A percentile compares a stretch with the other conserved stretches of the same genome.
phyloP scores from a whole-genome alignment of 92 coral and sea anemone genomes.

The Muricea muricata region DNA sequence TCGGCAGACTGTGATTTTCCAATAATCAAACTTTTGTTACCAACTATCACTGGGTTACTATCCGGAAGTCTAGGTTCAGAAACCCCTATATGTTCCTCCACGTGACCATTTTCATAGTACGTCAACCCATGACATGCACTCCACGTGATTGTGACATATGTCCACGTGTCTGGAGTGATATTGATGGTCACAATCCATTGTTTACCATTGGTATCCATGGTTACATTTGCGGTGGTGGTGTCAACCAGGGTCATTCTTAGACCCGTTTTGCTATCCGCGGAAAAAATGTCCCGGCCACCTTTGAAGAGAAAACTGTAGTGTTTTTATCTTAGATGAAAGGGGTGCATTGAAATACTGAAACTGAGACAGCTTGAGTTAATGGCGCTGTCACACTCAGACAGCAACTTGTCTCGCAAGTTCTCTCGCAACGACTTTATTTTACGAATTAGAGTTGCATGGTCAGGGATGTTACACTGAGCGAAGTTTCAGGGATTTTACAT shows the following conservation, averaged over 20 bases:
- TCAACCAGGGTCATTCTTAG: neutral
- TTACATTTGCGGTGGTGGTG: neutral
- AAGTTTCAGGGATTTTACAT: too few relatives aligned
- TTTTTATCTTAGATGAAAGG: too few relatives aligned
- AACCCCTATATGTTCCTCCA: neutral
- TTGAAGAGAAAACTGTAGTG: neutral
- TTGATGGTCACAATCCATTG: neutral
- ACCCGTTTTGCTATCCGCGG: neutral
- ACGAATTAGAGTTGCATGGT: too few relatives aligned
- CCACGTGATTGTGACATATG: neutral
- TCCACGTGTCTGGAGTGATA: neutral
- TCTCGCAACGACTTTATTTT: too few relatives aligned
- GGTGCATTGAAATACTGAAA: too few relatives aligned
- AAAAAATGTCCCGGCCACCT: neutral
- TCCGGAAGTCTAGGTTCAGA: neutral
- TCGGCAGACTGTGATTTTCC: neutral
- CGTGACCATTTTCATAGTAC: conserved; percentile 2
- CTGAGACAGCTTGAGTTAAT: too few relatives aligned
- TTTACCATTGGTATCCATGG: neutral
- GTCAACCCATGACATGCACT: conserved; percentile 1
- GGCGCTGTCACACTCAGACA: too few relatives aligned
- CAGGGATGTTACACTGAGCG: too few relatives aligned
- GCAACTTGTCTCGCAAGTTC: too few relatives aligned
- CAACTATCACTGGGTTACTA: neutral
- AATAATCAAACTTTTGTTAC: neutral